Base-by-base conservation (phyloP, 1,140 invertebrate species). In the Harpegnathos saltator region DNA sequence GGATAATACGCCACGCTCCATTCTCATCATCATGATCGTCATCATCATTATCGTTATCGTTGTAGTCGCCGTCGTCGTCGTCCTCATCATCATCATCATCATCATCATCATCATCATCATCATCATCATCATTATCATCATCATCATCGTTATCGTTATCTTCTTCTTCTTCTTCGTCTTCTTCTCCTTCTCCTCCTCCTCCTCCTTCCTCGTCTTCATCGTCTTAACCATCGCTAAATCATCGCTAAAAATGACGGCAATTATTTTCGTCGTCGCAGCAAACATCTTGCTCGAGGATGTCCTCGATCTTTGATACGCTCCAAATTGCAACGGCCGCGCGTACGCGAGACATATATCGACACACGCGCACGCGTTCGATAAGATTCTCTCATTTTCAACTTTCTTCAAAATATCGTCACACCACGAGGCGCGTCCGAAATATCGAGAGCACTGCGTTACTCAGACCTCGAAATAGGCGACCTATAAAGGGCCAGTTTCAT, bases 51-150 rank as follows among this genome's bases (percentile, higher is more conserved):
- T 73, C 71, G 66, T 69, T 73, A 83, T 80, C 66, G 58, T 82
- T 85, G 68, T 85, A 81, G 82, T 88, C 86, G 86, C 88, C 86
- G 82, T 89, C 80, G 69, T 87, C 59, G 68, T 87, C 59, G 63
- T 84, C 68, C 24, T 85, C 66, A 44, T 65, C 54, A 24, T 74
- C 72, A 24, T 73, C 54, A 19, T 19, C 61, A 69, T 78, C 38
- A 56, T 82, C 15, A 68, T 87, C 72, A 56, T 77, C n/a, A 82
- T 72, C 72, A 65, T 87, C 52, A 72, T 72, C 26, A 72, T 85
- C 65, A 54, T 85, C 44, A 59, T 62, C 48, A 72, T 69, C 44
- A 63, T 86, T 38, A 71, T 75, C 69, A 69, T 88, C 78, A 59
- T 85, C 54, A 52, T 75, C 61, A 33, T 68, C 61, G n/a, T 75